Base-by-base conservation (phyloP, 2,888 invertebrate genomes). In the Eulithis prunata region DNA sequence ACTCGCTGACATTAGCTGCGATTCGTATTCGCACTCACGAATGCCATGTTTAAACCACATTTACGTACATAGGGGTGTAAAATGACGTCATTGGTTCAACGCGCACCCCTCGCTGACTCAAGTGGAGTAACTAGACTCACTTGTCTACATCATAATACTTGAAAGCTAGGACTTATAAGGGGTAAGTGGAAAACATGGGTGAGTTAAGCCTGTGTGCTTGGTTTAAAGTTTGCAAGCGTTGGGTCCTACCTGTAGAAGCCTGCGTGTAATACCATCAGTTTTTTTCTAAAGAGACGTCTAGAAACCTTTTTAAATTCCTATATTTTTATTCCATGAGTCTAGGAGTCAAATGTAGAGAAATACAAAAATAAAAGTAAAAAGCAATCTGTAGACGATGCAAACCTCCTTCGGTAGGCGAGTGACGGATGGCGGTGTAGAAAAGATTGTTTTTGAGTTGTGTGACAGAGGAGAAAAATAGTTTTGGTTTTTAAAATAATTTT, bases 51-150 rank as follows among this genome's bases (percentile, higher is more conserved):
- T 57, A 74, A 74, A 75, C 70, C 77, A 74, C 76, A 77, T 78
- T 49, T 79, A 77, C 79, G 75, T 76, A 78, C 74, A 73, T 64
- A 74, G 76, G 83, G 81, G 78, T 76, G 80, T 74, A 76, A 76
- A 76, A 75, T 87, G 86, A 87, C 87, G 86, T 86, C 89, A 90
- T 88, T 90, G 90, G 89, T 86, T 82, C 85, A 83, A 85, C 87
- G 86, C 89, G 83, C 89, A 86, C 90, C 90, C 90, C 66, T 68
- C 60, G 56, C 70, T 63, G 45, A 69, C 74, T 74, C 63, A 43
- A 49, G 47, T 54, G 60, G 57, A 69, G 74, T 71, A 66, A 71
- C 69, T 71, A 71, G 62, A 57, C 61, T 57, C 68, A 62, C 71
- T 72, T 68, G 69, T 68, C 66, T 66, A 61, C 66, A 66, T 66